Conservation (phyloP, 2,797 vertebrate species). For the Lacerta bilineata region DNA sequence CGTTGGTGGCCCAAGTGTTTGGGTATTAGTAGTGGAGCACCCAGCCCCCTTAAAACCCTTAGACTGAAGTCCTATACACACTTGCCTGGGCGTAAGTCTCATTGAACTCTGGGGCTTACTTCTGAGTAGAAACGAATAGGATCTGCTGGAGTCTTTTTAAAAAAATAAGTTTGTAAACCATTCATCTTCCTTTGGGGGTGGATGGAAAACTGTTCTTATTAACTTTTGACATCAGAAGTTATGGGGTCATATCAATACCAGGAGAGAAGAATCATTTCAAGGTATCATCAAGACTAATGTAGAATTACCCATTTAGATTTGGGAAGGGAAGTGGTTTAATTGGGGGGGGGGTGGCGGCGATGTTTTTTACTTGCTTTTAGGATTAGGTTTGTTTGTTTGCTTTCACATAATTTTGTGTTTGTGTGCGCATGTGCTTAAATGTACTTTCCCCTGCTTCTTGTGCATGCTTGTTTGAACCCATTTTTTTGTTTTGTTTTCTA, state of each 20-base stretch:
- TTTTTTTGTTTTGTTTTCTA: conserved; percentile 45
- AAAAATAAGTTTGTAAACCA: background rate
- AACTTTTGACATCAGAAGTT: background rate
- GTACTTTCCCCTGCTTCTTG: background rate
- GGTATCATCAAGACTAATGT: background rate
- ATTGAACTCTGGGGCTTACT: background rate
- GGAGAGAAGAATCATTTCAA: background rate
- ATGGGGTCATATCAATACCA: background rate
- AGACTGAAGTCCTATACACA: background rate
- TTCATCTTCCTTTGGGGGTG: background rate
- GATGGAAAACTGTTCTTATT: background rate
- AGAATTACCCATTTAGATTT: background rate
- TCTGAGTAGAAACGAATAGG: background rate
- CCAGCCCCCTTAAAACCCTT: background rate
- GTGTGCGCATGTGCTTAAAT: background rate
- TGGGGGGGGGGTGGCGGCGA: background rate
- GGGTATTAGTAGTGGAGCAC: background rate
- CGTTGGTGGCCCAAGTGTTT: background rate
- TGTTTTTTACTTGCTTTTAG: conserved; percentile 17
- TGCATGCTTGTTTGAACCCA: background rate
- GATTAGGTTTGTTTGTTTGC: conserved; percentile 14
- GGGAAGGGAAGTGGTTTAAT: background rate
- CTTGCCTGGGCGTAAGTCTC: background rate
- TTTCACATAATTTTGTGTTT: conserved; percentile 6
- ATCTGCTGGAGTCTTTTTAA: background rate